Conservation (phyloP, 2,888 invertebrate genomes). For the Cylindroiulus punctatus region DNA sequence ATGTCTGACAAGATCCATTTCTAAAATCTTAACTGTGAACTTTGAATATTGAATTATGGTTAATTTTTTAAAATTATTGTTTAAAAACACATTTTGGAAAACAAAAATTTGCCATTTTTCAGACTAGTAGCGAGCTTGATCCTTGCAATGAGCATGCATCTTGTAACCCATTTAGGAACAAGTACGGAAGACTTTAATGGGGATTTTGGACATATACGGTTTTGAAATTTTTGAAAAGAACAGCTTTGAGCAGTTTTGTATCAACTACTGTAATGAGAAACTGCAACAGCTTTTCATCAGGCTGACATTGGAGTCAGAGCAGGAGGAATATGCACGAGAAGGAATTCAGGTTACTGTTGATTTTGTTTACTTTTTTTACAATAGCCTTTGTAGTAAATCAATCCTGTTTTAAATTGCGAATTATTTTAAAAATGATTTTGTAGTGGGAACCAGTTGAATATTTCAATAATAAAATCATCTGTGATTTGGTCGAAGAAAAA, state of each 20-base stretch:
- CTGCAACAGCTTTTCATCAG: constrained; percentile 93
- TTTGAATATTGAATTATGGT: no score
- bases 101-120: no score
- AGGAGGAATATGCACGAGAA: constrained; percentile 89
- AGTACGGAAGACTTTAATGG: constrained; percentile 73
- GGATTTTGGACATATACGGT: constrained; percentile 92
- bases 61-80: background rate
- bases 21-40: no score
- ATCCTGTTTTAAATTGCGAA: no score
- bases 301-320: constrained; percentile 88
- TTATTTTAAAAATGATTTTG: constrained; percentile 49
- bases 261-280: constrained; percentile 96
- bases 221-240: constrained; percentile 93
- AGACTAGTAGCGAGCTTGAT: no score
- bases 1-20: no score
- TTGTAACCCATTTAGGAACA: constrained; percentile 66
- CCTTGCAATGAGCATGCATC: no score
- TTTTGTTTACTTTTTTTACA: background rate
- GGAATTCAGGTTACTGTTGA: constrained; percentile 75
- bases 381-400: no score
- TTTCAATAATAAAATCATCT: constrained; percentile 93
- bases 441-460: constrained; percentile 86
- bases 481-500: constrained; percentile 89
- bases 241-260: constrained; percentile 91
- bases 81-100: background rate